Evolutionary conservation across 2,888 invertebrate species (phyloP), one percentile per base, ranked within the genome.

Genomic region (Ormia ochracea): DNA sequence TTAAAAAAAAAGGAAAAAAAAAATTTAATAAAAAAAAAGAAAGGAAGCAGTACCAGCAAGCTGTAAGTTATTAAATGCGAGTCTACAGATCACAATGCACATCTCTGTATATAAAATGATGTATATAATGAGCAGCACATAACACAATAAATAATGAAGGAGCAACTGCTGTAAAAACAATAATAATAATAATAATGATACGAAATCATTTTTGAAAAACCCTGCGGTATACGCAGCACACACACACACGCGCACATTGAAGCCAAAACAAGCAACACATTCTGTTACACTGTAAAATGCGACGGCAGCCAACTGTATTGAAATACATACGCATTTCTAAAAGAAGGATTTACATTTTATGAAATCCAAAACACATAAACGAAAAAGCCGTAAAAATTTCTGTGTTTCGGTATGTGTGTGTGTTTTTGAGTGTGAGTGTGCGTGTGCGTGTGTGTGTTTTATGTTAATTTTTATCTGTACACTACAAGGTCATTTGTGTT

Each of bases 101-200:
- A n/a, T n/a, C n/a, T n/a, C n/a, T n/a, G n/a, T n/a, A n/a, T n/a
- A n/a, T n/a, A 41, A 69, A 9, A 56, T 7, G 4, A 12, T 12
- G n/a, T 12, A 0, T 14, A 23, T 54, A 56, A 61, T 38, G 21
- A 19, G 26, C n/a, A 19, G 12, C 48, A 72, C 59, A 72, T 54
- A 48, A 68, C 21, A 21, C 28, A 41, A 59, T 50, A 75, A 58
- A 66, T 66, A 75, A 75, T 43, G 50, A 56, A 65, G 5, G 28
- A 61, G 52, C 6, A 52, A 76, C 19, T 63, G 48, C 41, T 21
- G 23, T 23, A 38, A 43, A 36, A 52, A 1, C 43, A 43, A 43
- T 19, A 70, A 41, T 31, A 58, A 50, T 21, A 41, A 54, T 26
- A 56, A 23, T 31, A 58, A 50, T 21, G 31, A 54, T 26, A 56